These are phyloP conservation scores for Hecatera dysodea DNA, from an alignment of 2,888 invertebrate genomes.

Conservation along the genomic window DNA sequence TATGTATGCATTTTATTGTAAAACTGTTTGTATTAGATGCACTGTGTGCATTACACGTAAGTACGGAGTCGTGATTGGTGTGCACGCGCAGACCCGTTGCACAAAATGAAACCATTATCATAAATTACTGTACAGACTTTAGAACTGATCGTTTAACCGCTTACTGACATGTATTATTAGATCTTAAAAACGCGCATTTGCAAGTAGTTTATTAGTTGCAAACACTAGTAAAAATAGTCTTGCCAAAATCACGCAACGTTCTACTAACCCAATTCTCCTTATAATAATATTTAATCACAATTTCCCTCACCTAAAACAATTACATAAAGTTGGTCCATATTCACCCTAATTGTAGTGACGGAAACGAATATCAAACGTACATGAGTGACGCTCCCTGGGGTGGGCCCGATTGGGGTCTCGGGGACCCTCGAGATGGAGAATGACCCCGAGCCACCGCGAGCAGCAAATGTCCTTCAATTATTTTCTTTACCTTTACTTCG, in stretches of 20 bases:
- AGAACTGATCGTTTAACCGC: slow-evolving; percentile 36
- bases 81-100: slow-evolving; percentile 44
- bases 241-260: neutral
- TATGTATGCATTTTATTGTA: slow-evolving; percentile 36
- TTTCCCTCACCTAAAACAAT: slow-evolving; percentile 46
- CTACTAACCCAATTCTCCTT: slow-evolving; percentile 10
- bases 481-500: slow-evolving; percentile 62
- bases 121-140: slow-evolving; percentile 26
- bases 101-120: slow-evolving; percentile 40
- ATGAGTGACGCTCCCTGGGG: slow-evolving; percentile 66
- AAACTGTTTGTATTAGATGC: slow-evolving; percentile 26
- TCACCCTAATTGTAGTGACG: slow-evolving; percentile 65
- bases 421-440: slow-evolving; percentile 64
- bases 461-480: slow-evolving; percentile 66
- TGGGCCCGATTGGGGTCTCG: slow-evolving; percentile 60
- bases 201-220: slow-evolving; percentile 4
- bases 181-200: slow-evolving; percentile 12
- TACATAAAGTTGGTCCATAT: slow-evolving; percentile 40
- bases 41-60: slow-evolving; percentile 21
- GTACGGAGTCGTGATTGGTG: slow-evolving; percentile 43
- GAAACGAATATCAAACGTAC: slow-evolving; percentile 63
- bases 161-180: slow-evolving; percentile 15
- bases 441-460: slow-evolving; percentile 60
- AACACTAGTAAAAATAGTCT: neutral
- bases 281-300: slow-evolving; percentile 30